Evolutionary conservation across 2,113 vertebrate species (phyloP), one percentile per base, ranked within the genome.

Genomic region (Piaya cayana): DNA sequence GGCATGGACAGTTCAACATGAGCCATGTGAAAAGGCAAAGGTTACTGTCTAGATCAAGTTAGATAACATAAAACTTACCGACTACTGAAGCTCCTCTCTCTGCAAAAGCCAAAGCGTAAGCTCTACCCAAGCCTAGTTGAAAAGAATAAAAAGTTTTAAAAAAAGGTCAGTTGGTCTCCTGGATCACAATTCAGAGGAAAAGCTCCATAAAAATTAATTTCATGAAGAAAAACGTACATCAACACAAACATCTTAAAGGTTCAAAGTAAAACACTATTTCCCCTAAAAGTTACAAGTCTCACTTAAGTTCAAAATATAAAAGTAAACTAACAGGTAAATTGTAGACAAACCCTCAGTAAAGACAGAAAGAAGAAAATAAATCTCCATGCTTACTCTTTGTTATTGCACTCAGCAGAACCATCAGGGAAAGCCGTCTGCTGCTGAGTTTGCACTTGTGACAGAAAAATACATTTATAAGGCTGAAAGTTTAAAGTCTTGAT

Each of bases 81-180:
- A 99, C 96, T 63, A 99, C 99, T 42, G 98, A 98, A 64, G 99
- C 99, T 74, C 99, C 99, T 98, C 99, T 99, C 96, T 99, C 98
- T 37, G 98, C 99, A 98, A 99, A 99, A 85, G 99, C 98, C 96
- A 99, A 95, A 26, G 99, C 99, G 97, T 99, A 99, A 45, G 98
- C 98, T 97, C 97, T 98, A 32, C 99, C 99, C 92, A 99, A 97
- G 59, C 99, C 99, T 99, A 97, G 55, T 68, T 62, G 23, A 27
- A 92, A 83, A 88, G 92, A 65, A 78, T 2, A 52, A 52, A 47
- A 16, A 15, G 47, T 49, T 49, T 49, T 6, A 90, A 49, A 49
- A 88, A 36, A 69, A 89, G 50, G 21, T 90, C 10, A 85, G 2
- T 82, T 55, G 58, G 12, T 78, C 22, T 82, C 25, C 49, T 53